phyloP scores from a whole-genome alignment of 64 coral and sea anemone species.

The Hydrozoanthus tunicans region DNA sequence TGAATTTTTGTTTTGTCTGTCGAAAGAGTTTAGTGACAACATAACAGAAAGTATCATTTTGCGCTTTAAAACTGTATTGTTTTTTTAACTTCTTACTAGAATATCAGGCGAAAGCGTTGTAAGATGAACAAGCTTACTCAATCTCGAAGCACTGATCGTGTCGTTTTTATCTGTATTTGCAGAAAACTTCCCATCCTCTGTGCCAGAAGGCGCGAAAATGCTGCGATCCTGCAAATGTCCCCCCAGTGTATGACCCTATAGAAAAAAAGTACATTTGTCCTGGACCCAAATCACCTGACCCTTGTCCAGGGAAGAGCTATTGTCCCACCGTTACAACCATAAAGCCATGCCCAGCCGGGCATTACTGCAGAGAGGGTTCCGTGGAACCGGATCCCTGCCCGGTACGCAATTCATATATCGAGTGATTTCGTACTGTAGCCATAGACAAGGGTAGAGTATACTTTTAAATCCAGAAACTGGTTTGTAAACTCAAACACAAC shows the following conservation, averaged over 20 bases:
- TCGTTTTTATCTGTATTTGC: not conserved
- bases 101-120: too few relatives aligned
- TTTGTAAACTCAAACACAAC: not conserved
- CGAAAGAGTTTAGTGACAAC: too few relatives aligned
- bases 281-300: constrained; percentile 15
- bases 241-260: constrained; percentile 16
- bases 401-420: not conserved
- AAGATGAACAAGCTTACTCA: too few relatives aligned
- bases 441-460: not conserved
- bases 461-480: not conserved
- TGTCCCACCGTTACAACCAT: constrained; percentile 33
- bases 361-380: constrained; percentile 13
- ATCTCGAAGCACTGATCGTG: not conserved
- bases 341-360: constrained; percentile 1
- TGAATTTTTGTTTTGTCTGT: too few relatives aligned
- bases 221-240: constrained; percentile 18
- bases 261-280: constrained; percentile 22
- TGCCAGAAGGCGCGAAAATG: constrained; percentile 3
- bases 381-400: constrained; percentile 11
- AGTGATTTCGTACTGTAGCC: not conserved
- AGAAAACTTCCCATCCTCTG: not conserved
- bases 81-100: too few relatives aligned
- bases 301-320: constrained; percentile 17
- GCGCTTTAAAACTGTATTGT: too few relatives aligned
- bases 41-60: too few relatives aligned